These are phyloP conservation scores for Clunio marinus DNA, from an alignment of 2,888 invertebrate genomes.

Conservation along the genomic window DNA sequence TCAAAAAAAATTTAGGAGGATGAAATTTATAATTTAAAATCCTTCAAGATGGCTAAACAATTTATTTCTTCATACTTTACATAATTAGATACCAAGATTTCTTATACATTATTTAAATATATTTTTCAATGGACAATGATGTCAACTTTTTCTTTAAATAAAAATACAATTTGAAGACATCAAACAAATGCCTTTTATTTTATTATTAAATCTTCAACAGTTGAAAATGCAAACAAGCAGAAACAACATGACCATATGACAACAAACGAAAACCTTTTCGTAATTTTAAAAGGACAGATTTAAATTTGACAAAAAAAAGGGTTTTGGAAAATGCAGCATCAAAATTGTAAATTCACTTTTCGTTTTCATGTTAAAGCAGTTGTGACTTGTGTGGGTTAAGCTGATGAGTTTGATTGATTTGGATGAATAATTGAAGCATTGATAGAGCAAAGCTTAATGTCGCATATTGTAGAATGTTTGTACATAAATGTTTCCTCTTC, in stretches of 20 bases:
- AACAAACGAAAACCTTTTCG: background rate
- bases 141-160: slow-evolving; percentile 27
- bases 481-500: no score
- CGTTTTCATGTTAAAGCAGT: slow-evolving; percentile 36
- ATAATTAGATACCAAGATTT: no score
- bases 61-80: no score
- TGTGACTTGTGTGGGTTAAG: slow-evolving; percentile 21
- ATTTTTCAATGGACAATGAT: slow-evolving; percentile 7
- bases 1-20: no score
- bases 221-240: background rate
- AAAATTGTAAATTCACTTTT: slow-evolving; percentile 5
- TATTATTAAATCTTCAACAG: background rate
- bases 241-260: slow-evolving; percentile 38
- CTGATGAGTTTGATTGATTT: slow-evolving; percentile 28
- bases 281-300: slow-evolving; percentile 4
- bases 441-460: no score
- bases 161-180: slow-evolving; percentile 32
- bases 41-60: no score
- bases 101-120: no score
- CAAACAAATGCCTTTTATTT: slow-evolving; percentile 22
- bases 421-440: no score
- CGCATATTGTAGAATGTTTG: background rate
- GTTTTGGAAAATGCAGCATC: no score
- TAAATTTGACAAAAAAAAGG: no score
- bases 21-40: no score